Evolutionary conservation across 1,140 invertebrate species (phyloP).

Genomic region (Neotoxoptera formosana): DNA sequence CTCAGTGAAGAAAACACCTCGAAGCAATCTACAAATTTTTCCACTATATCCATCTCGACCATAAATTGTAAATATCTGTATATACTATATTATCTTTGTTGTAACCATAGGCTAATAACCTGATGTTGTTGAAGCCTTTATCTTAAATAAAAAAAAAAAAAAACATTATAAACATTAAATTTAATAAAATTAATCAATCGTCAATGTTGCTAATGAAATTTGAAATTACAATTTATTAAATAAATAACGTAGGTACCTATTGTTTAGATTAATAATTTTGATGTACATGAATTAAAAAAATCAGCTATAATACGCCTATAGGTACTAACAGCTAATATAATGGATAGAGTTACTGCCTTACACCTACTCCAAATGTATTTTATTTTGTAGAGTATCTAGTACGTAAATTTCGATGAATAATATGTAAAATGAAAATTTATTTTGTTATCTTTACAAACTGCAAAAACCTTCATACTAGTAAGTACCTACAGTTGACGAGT

Average conservation of each 20-base stretch:
- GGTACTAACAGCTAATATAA: not conserved
- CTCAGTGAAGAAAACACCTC: no score
- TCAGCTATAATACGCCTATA: no score
- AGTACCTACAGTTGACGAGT: not conserved
- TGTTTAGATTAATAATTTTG: not conserved
- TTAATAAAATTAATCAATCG: not conserved
- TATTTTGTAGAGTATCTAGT: not conserved
- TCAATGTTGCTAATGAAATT: not conserved
- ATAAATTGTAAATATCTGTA: no score
- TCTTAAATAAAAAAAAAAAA: no score
- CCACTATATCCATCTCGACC: no score
- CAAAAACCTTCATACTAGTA: not conserved
- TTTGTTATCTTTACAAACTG: not conserved
- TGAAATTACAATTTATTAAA: not conserved
- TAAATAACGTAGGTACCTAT: not conserved
- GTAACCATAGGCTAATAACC: no score
- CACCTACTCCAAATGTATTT: not conserved
- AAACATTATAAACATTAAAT: not conserved
- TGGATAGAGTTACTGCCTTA: not conserved
- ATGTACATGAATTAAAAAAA: not conserved
- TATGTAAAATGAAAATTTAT: not conserved
- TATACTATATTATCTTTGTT: no score
- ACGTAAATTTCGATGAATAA: not conserved
- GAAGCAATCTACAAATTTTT: no score
- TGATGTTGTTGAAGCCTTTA: no score